These are phyloP conservation scores for Drosophila ustulata DNA, from an alignment of 2,888 invertebrate species.

Conservation along the genomic window DNA sequence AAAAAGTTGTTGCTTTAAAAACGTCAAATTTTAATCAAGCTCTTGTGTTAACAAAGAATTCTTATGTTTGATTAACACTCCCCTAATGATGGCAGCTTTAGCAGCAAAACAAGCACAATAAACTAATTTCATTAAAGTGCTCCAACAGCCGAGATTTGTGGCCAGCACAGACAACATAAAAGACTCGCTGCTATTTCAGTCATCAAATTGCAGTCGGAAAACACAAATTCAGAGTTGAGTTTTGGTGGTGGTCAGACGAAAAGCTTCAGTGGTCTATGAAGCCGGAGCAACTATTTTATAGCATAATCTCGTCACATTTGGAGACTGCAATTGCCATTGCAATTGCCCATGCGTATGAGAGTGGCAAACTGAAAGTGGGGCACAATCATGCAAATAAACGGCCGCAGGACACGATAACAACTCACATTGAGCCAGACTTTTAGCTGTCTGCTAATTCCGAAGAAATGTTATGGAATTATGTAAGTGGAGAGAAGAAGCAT, in stretches of 20 bases:
- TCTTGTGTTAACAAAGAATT: not conserved
- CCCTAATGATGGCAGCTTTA: not conserved
- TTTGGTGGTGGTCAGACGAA: conserved; percentile 16
- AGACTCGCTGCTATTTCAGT: conserved; percentile 32
- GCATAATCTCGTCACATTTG: conserved; percentile 68
- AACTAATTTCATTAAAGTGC: not conserved
- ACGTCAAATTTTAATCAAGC: not conserved
- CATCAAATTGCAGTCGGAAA: conserved; percentile 51
- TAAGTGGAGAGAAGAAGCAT: conserved; percentile 2
- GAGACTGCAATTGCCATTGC: conserved; percentile 40
- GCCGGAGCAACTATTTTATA: conserved; percentile 48
- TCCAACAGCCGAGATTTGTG: not conserved
- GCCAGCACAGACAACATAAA: not conserved
- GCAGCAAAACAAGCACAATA: not conserved
- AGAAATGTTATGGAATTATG: conserved; percentile 48
- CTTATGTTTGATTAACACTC: not conserved
- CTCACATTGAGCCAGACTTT: conserved; percentile 22
- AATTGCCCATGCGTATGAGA: conserved; percentile 9
- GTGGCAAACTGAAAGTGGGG: not conserved
- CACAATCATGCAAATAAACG: conserved; percentile 58
- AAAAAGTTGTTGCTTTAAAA: too few relatives aligned
- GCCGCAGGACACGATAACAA: conserved; percentile 13
- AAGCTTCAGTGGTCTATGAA: conserved; percentile 1
- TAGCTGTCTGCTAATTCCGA: conserved; percentile 64
- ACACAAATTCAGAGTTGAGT: conserved; percentile 24